Evolutionary conservation across 2,113 vertebrate genomes (phyloP).

Genomic region (Epinephelus lanceolatus): DNA sequence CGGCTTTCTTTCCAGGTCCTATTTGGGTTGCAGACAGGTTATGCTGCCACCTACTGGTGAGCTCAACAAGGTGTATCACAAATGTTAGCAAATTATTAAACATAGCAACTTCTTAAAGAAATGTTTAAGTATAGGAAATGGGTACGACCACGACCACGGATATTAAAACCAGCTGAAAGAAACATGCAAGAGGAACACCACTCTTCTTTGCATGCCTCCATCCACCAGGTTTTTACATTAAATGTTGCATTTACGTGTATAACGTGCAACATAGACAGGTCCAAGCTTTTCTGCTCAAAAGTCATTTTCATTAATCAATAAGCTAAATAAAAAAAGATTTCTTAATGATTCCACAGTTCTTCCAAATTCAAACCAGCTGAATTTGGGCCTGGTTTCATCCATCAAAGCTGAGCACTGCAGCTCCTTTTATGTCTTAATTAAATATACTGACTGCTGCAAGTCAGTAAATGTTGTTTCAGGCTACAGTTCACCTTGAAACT

Average conservation of each 20-base stretch:
- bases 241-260: neutral
- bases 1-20: too few relatives aligned
- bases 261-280: neutral
- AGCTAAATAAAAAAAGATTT: neutral
- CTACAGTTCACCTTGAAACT: slow-evolving; percentile 49
- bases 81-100: too few relatives aligned
- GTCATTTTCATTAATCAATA: neutral
- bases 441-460: neutral
- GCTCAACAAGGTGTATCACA: too few relatives aligned
- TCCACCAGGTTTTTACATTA: neutral
- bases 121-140: too few relatives aligned
- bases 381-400: neutral
- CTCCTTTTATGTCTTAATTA: slow-evolving; percentile 24
- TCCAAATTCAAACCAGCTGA: neutral
- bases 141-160: neutral
- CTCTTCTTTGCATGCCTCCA: neutral
- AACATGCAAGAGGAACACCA: neutral
- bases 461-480: slow-evolving; percentile 19
- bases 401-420: neutral
- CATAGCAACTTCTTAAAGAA: too few relatives aligned
- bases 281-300: neutral
- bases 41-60: too few relatives aligned
- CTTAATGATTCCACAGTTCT: neutral
- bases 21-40: too few relatives aligned
- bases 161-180: neutral